These are phyloP conservation scores for Elachura formosa DNA, from an alignment of 2,113 vertebrate species.

Conservation along the genomic window DNA sequence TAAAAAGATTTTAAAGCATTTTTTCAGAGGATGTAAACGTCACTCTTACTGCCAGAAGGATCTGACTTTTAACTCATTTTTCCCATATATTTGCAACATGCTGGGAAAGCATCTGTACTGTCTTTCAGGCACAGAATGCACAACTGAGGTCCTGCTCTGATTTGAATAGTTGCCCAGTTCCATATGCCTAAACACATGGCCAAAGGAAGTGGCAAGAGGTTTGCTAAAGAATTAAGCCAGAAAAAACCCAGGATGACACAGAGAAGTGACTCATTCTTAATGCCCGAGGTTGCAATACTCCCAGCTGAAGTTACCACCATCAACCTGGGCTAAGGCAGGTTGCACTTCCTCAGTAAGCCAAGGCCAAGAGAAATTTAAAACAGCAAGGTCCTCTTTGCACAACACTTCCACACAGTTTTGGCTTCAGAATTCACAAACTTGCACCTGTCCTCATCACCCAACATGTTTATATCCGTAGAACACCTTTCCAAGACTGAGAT, in stretches of 20 bases:
- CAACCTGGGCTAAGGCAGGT: neutral
- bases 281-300: neutral
- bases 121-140: neutral
- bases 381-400: neutral
- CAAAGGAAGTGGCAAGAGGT: constrained; percentile 2
- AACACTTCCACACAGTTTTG: neutral
- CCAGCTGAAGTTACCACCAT: neutral
- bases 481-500: neutral
- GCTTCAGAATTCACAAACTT: neutral
- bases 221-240: neutral
- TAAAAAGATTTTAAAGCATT: neutral
- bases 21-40: neutral
- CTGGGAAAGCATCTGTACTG: constrained; percentile 49
- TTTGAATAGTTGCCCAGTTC: constrained; percentile 3
- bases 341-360: neutral
- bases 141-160: neutral
- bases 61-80: constrained; percentile 3
- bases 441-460: neutral
- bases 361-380: neutral
- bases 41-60: neutral
- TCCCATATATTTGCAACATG: neutral
- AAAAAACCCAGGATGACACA: neutral
- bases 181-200: constrained; percentile 33
- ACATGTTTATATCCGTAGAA: neutral
- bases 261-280: neutral